Conservation (phyloP, 2,888 invertebrate genomes). For the Unio pictorum region DNA sequence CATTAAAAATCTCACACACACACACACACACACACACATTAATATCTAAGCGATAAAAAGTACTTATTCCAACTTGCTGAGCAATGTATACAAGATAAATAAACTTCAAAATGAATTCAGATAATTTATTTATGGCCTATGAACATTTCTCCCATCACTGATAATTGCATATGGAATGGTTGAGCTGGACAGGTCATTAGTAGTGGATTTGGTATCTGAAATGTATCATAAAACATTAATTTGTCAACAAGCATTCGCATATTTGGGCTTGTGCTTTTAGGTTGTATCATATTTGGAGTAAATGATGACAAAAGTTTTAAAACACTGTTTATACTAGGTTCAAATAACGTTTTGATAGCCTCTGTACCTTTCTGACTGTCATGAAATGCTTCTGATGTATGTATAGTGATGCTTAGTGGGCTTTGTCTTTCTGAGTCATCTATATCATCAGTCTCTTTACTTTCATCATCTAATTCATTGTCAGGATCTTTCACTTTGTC, state of each 20-base stretch:
- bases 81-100: too few relatives aligned
- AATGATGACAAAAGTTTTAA: conserved; percentile 15
- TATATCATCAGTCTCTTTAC: conserved; percentile 4
- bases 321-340: conserved; percentile 17
- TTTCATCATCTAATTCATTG: conserved; percentile 3
- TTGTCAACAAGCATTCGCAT: conserved; percentile 15
- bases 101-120: too few relatives aligned
- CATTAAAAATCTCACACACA: too few relatives aligned
- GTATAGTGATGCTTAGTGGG: conserved; percentile 5
- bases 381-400: neutral
- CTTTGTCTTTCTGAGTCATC: conserved; percentile 8
- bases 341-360: conserved; percentile 23
- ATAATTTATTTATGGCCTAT: conserved; percentile 15
- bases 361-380: neutral
- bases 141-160: conserved; percentile 85
- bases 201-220: conserved; percentile 64
- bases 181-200: conserved; percentile 85
- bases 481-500: neutral
- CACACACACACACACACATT: too few relatives aligned
- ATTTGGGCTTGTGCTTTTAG: neutral
- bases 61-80: too few relatives aligned
- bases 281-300: too few relatives aligned
- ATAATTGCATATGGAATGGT: conserved; percentile 84
- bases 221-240: conserved; percentile 43
- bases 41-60: too few relatives aligned